Percentiles rank a stretch among this genome's conserved stretches.
phyloP scores from a whole-genome alignment of 2,113 vertebrate species.

The Cygnus atratus region DNA sequence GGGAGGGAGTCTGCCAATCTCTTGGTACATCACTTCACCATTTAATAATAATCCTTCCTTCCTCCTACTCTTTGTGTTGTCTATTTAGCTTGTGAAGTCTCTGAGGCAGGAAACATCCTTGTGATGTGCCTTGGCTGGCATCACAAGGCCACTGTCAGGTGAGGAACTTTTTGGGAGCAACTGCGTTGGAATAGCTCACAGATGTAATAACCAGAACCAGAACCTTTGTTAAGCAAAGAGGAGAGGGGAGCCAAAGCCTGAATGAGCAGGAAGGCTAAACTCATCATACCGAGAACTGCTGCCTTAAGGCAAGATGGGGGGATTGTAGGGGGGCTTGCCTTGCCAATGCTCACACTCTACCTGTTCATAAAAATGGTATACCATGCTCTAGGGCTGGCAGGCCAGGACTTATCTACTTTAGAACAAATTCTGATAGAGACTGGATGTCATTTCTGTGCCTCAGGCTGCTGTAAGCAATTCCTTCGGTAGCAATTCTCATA shows the following conservation, averaged over 20 bases:
- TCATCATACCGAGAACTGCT: not conserved
- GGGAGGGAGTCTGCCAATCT: not conserved
- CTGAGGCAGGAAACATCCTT: not conserved
- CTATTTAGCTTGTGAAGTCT: not conserved
- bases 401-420: conserved; percentile 29
- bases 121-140: not conserved
- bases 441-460: conserved; percentile 14
- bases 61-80: not conserved
- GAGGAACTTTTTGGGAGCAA: not conserved
- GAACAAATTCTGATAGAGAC: conserved; percentile 15
- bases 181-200: not conserved
- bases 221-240: not conserved
- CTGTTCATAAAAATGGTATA: not conserved
- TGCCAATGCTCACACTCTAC: not conserved
- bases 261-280: not conserved
- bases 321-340: not conserved
- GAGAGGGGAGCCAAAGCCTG: not conserved
- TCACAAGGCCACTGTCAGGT: not conserved
- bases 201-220: not conserved
- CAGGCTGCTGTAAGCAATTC: not conserved
- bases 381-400: conserved; percentile 34
- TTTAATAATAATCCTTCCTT: not conserved
- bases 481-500: not conserved
- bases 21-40: not conserved
- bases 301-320: not conserved